These are phyloP conservation scores for Ephydatia muelleri DNA, from an alignment of 37 sponge, comb jelly and placozoan species.

Conservation along the genomic window DNA sequence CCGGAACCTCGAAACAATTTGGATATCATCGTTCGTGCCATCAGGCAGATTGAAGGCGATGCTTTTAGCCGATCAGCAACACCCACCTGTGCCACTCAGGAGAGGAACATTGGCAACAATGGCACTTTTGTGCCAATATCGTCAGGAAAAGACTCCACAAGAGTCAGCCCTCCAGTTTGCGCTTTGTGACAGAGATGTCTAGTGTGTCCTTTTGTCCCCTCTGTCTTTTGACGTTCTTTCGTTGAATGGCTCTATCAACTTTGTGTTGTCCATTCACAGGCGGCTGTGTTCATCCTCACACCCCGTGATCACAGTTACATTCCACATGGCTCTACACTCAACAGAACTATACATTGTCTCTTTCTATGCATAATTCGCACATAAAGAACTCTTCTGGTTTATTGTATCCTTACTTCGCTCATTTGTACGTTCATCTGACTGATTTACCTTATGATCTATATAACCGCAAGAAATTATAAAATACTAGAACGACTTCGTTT, in stretches of 20 bases:
- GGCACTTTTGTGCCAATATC: constrained; percentile 65
- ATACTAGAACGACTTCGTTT: no score
- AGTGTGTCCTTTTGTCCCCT: neutral
- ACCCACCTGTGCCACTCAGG: constrained; percentile 61
- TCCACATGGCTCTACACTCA: neutral
- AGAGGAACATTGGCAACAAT: constrained; percentile 9
- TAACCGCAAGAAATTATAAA: neutral
- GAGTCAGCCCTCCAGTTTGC: constrained; percentile 74
- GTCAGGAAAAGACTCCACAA: constrained; percentile 49
- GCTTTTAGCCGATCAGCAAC: constrained; percentile 82
- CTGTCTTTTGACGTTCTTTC: neutral
- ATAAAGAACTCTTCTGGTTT: neutral
- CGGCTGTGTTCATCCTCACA: neutral
- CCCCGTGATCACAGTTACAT: neutral
- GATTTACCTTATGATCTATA: neutral
- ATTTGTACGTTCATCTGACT: neutral
- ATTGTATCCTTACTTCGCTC: neutral
- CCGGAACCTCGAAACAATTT: constrained; percentile 64
- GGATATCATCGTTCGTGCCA: constrained; percentile 86
- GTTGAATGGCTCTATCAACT: neutral
- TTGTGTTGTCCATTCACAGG: neutral
- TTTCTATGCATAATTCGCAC: neutral
- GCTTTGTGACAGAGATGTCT: constrained; percentile 37
- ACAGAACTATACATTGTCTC: neutral
- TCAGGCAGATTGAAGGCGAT: constrained; percentile 88